Conservation (phyloP, 2,113 vertebrate genomes). For the Ptyas mucosa region DNA sequence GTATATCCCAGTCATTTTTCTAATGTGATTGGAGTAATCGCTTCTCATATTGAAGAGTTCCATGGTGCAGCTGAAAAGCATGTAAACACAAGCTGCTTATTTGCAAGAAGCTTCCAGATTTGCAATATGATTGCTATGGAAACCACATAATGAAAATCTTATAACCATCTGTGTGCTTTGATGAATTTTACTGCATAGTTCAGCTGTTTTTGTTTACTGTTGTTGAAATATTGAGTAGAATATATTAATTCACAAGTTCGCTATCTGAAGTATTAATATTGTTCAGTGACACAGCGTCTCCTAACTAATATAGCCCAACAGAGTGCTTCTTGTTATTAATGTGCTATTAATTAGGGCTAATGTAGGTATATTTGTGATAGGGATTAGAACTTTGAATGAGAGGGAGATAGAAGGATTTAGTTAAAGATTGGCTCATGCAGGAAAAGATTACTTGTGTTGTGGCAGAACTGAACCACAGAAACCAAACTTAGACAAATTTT, state of each 20-base stretch:
- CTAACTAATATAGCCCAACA: conserved; percentile 50
- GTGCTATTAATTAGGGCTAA: conserved; percentile 39
- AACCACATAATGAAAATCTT: conserved; percentile 80
- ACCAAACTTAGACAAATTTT: conserved; percentile 31
- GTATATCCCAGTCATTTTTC: conserved; percentile 59
- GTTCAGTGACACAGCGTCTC: conserved; percentile 40
- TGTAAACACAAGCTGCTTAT: conserved; percentile 84
- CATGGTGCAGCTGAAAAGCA: conserved; percentile 69
- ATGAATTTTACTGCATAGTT: conserved; percentile 71
- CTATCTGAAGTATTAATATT: conserved; percentile 62
- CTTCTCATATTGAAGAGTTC: conserved; percentile 61
- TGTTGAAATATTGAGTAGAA: conserved; percentile 69
- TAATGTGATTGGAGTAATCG: conserved; percentile 74
- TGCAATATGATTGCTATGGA: conserved; percentile 82
- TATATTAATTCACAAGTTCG: conserved; percentile 64
- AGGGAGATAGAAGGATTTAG: conserved; percentile 17
- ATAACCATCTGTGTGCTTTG: conserved; percentile 79
- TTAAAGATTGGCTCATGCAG: conserved; percentile 43
- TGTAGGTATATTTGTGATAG: conserved; percentile 31
- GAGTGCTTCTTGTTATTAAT: conserved; percentile 46
- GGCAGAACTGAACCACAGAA: conserved; percentile 36
- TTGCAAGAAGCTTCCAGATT: conserved; percentile 80
- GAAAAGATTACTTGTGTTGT: conserved; percentile 38
- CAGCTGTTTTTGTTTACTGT: conserved; percentile 79
- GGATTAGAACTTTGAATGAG: conserved; percentile 32